Evolutionary conservation across 2,113 vertebrate species (phyloP), one percentile per base, ranked within the genome.

Genomic region (Mionectes macconnelli): DNA sequence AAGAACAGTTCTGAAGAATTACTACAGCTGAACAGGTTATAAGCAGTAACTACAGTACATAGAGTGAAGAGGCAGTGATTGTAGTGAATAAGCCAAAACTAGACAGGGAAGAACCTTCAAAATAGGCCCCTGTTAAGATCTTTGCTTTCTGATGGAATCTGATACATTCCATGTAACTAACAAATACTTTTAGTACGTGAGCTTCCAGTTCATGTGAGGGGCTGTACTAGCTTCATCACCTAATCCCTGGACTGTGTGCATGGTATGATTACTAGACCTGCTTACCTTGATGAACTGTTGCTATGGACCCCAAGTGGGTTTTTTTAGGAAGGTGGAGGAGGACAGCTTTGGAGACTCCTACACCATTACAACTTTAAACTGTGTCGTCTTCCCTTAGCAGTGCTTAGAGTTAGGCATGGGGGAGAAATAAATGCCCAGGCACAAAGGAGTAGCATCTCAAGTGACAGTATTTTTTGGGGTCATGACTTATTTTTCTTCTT

Each of bases 1-100:
- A 98, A 98, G 92, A 91, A 85, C 49, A 97, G 90, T 90, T 97
- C 96, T 27, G 99, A 99, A 23, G 99, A 99, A 90, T 94, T 97
- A 67, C 84, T 98, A 27, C 98, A 98, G 59, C 21, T 62, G 9
- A 96, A 53, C 96, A 99, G 98, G 99, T 99, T 94, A 96, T 17
- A 15, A 62, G 21, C 55, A 47, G 37, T 24, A 55, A 14, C 44
- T 56, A 5, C 5, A 74, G n/a, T 64, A 75, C 47, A 42, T 8
- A 69, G 20, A 57, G 12, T 7, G 14, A 78, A 81, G 35, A 28
- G n/a, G 27, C 12, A 82, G 52, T 55, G 28, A 50, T 84, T 60
- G 15, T 53, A 78, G 62, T 52, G 37, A 73, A 75, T 60, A 60
- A 84, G 10, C 25, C 52, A 82, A 49, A 72, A 50, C 33, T 74